Evolutionary conservation across 2,888 invertebrate genomes (phyloP).

Genomic region (Xestia c-nigrum): DNA sequence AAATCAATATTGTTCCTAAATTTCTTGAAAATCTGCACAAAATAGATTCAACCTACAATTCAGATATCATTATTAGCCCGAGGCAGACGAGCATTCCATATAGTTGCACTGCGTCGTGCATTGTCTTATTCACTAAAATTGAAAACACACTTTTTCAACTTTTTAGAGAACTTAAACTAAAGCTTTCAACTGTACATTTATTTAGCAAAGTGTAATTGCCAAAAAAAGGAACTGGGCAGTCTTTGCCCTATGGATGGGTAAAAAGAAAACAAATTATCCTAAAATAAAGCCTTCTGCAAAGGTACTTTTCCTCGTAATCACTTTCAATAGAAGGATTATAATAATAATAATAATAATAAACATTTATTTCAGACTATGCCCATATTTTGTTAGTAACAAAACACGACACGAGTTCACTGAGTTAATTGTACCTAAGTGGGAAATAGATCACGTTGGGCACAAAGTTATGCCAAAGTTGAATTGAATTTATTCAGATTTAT

Average conservation of each 20-base stretch:
- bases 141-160: not conserved
- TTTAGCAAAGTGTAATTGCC: not conserved
- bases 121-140: constrained; percentile 20
- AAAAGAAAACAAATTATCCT: not conserved
- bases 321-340: constrained; percentile 10
- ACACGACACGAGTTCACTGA: not conserved
- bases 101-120: not conserved
- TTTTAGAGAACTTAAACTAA: not conserved
- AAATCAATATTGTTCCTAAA: not conserved
- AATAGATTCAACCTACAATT: not conserved
- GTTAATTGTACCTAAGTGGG: not conserved
- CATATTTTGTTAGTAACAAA: too few species aligned
- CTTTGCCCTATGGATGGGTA: not conserved
- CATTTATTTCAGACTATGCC: too few species aligned
- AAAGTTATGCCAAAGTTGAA: constrained; percentile 10
- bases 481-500: not conserved
- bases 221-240: not conserved
- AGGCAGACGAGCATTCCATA: not conserved
- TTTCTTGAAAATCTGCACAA: not conserved
- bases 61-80: too few species aligned
- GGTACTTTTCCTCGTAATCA: not conserved
- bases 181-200: not conserved
- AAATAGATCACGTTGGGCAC: not conserved
- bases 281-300: not conserved
- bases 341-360: too few species aligned